Base-by-base conservation (phyloP, 1,140 invertebrate genomes). In the Sminthurides bifidus region DNA sequence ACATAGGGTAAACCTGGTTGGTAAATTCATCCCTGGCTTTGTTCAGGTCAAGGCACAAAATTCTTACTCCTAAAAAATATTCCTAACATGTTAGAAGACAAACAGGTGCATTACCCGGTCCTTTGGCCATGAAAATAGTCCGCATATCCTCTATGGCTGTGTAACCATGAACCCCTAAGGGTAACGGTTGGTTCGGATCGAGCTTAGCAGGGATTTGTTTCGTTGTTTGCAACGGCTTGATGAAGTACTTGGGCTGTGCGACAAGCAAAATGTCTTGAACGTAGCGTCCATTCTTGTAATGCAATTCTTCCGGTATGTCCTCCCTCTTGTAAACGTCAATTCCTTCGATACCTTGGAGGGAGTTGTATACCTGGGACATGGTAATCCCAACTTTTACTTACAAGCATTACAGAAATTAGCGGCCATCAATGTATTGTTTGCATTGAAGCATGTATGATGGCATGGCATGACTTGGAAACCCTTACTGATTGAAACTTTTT, bases 41-140 rank as follows among this genome's bases (percentile, higher is more conserved):
- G n/a, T n/a, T n/a, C n/a, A n/a, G n/a, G n/a, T n/a, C n/a, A n/a
- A n/a, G n/a, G n/a, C n/a, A n/a, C n/a, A 33, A 14, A n/a, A n/a
- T n/a, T n/a, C n/a, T n/a, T n/a, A n/a, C n/a, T n/a, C n/a, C n/a
- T n/a, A 29, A 21, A 41, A 53, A 43, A 53, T n/a, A 40, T 14
- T 15, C 38, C 17, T n/a, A 52, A 21, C 5, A 12, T 15, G 35
- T 19, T 30, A 19, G 10, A 55, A 53, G 24, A 23, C 8, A 23
- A 50, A 21, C 17, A 52, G 27, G 14, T 23, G 3, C 3, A 26
- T 49, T 59, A 64, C 62, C 69, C 54, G 70, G 70, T 46, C 72
- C 72, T 57, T 64, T 68, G 10, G 68, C 71, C 33, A 69, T 69
- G 63, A 73, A 72, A 50, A 72, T 70, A 0, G 66, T 66, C 52